Evolutionary conservation across 1,140 invertebrate genomes (phyloP), one percentile per base, ranked within the genome.

Genomic region (Pogonognathellus flavescens): DNA sequence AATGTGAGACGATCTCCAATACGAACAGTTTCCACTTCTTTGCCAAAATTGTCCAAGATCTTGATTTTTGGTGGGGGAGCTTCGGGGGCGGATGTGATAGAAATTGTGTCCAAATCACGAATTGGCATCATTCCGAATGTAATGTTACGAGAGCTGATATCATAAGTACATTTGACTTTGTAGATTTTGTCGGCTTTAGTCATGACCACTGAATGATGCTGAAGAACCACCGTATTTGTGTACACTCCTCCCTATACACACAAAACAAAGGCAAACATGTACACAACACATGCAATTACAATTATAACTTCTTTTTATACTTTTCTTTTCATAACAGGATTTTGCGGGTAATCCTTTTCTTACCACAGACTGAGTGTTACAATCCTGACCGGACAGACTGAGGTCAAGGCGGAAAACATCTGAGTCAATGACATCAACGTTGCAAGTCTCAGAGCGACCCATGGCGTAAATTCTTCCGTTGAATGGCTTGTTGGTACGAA

Each of bases 111-210:
- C 16, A 84, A 87, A 90, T 91, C 95, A 94, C 95, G 94, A 90
- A 98, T 97, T 82, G 97, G 96, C 95, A 98, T 97, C 96, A 98
- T 97, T 91, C 97, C 97, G 91, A 98, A 98, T 11, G 97, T 97
- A 85, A 98, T 97, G 90, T 98, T 98, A 92, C 97, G 96, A 0
- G 96, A 97, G 81, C 96, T 96, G 94, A 98, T 98, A 91, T 98
- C 97, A 90, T 98, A 98, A 0, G 97, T 98, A 90, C 97, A 98
- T 89, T 97, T 97, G 53, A 98, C 96, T 91, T 97, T 97, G 93
- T 98, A 98, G 89, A 98, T 97, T 90, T 98, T 98, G 90, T 98
- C 97, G 1, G 96, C 96, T 91, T 98, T 98, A 13, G 97, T 98
- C 95, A 98, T 97, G 3, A 98, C 97, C 9, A 98, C 96, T 89